Conservation (phyloP, 2,113 vertebrate genomes). For the Rhinogobius similis region DNA sequence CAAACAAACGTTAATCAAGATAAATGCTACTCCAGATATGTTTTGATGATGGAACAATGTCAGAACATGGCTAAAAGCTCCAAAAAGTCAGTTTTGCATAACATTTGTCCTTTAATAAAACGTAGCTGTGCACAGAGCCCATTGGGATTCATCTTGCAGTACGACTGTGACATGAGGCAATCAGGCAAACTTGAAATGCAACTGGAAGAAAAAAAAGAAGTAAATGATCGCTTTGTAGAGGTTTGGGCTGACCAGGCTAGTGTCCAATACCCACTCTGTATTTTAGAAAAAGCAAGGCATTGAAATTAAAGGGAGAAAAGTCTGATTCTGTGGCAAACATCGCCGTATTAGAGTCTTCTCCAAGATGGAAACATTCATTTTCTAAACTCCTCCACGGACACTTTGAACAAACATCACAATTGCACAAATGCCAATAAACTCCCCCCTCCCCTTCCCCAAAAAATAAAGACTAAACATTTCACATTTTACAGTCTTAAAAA, state of each 20-base stretch:
- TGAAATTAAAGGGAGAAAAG: slow-evolving; percentile 25
- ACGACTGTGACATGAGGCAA: too few species aligned
- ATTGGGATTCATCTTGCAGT: too few species aligned
- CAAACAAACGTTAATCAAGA: too few species aligned
- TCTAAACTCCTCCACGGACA: slow-evolving; percentile 37
- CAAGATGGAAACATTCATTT: slow-evolving; percentile 65
- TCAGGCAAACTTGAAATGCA: too few species aligned
- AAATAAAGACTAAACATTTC: slow-evolving; percentile 59
- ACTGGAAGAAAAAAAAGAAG: too few species aligned
- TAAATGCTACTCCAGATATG: too few species aligned
- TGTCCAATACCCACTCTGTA: not conserved
- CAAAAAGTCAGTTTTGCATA: too few species aligned
- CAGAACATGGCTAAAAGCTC: too few species aligned
- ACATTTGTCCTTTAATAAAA: too few species aligned
- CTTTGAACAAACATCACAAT: slow-evolving; percentile 56
- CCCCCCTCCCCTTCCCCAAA: slow-evolving; percentile 28
- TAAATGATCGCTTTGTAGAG: too few species aligned
- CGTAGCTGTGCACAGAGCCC: too few species aligned
- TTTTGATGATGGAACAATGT: too few species aligned
- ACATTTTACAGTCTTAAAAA: slow-evolving; percentile 55
- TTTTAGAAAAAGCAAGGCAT: slow-evolving; percentile 33
- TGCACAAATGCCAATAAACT: slow-evolving; percentile 59
- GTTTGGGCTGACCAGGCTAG: not conserved
- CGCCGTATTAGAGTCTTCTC: slow-evolving; percentile 27
- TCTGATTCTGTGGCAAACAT: slow-evolving; percentile 20